Evolutionary conservation across 2,797 vertebrate genomes (phyloP), one percentile per base, ranked within the genome.

Genomic region (Astyanax mexicanus): DNA sequence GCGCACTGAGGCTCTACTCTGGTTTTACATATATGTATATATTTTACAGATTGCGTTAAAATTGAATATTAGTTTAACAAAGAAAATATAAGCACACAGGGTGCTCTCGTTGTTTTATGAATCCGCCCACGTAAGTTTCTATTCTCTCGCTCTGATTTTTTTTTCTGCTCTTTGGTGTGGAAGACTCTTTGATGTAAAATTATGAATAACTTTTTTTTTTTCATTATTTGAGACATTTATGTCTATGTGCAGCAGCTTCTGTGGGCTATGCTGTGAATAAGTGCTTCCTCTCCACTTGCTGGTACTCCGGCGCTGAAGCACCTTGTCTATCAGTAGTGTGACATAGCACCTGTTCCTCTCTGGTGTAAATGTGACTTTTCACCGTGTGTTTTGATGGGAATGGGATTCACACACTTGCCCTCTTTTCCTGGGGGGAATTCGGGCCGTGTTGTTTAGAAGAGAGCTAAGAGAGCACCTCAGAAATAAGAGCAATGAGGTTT

Each of bases 31-130:
- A n/a, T 42, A 32, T 45, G 27, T 4, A 55, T 10, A 15, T 57
- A 72, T 45, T 66, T 77, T 69, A 47, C 27, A 64, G 44, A 45
- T 15, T 17, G 44, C 65, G 19, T 72, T 69, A 45, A 69, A n/a
- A 64, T 82, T 69, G 61, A 80, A 73, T 61, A 77, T 70, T 75
- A 52, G n/a, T n/a, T n/a, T n/a, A n/a, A 81, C 73, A 69, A 67
- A 72, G 67, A 25, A 70, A 19, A 67, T 37, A 45, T 38, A 45
- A 72, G 78, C 13, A 55, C 17, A 49, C 51, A 64, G 51, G 54
- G 42, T 52, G 11, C 0, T 0, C 13, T 47, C 54, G 27, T 13
- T 71, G 29, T 68, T 54, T 0, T 54, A 17, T 25, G 9, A 37
- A 44, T 32, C 35, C 73, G 40, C 12, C 9, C 15, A 55, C 58